These are phyloP conservation scores for Cebus imitator DNA, from an alignment of 2,113 vertebrate genomes.

Conservation along the genomic window DNA sequence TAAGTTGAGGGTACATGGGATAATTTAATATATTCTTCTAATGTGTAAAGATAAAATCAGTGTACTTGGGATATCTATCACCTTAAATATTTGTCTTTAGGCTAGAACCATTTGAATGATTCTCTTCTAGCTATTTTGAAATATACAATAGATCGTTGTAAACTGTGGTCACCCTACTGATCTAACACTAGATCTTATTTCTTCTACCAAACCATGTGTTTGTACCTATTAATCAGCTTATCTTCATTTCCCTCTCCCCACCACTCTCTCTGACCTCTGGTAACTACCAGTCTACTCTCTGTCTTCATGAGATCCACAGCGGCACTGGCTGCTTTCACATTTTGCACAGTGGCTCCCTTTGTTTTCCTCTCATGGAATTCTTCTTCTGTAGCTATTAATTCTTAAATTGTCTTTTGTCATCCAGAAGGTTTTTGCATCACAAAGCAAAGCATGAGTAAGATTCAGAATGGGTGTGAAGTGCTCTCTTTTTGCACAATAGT, in stretches of 20 bases:
- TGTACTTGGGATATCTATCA: not conserved
- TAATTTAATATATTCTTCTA: not conserved
- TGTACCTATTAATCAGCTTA: not conserved
- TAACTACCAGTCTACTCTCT: not conserved
- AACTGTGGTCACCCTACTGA: not conserved
- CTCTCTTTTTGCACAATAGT: not conserved
- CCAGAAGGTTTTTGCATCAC: not conserved
- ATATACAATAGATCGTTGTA: not conserved
- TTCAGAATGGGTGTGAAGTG: not conserved
- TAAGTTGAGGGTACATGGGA: not conserved
- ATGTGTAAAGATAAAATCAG: not conserved
- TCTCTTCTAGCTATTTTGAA: not conserved
- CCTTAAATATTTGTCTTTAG: not conserved
- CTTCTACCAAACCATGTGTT: not conserved
- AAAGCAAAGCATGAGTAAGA: not conserved
- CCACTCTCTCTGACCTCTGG: not conserved
- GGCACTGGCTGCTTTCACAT: not conserved
- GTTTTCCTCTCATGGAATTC: not conserved
- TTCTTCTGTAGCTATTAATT: not conserved
- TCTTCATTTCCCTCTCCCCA: not conserved
- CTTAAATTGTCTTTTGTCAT: not conserved
- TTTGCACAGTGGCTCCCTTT: not conserved
- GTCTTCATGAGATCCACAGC: not conserved
- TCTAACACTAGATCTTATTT: not conserved
- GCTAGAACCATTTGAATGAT: not conserved